Evolutionary conservation across 2,797 vertebrate species (phyloP), one percentile per base, ranked within the genome.

Genomic region (Phoeniculus purpureus): DNA sequence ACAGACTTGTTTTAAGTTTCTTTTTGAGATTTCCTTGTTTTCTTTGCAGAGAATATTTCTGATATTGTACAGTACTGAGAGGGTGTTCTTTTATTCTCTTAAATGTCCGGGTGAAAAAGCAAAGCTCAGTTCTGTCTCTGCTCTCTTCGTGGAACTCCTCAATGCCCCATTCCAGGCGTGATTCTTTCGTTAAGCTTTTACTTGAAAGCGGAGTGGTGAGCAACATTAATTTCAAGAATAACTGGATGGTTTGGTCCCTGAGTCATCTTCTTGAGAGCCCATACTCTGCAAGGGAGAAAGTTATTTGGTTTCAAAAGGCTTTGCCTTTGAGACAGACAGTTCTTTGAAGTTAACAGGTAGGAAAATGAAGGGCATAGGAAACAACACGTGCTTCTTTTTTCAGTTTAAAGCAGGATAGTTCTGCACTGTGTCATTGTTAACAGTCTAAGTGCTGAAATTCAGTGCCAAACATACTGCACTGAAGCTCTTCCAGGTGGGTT

Each of bases 231-330:
- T 98, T 99, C 99, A 99, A 96, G 99, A 99, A 97, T 99, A 99
- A 97, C 99, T 99, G 94, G 99, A 99, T 61, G 99, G 99, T 98
- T 99, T 99, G 98, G 98, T 99, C 98, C 99, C 99, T 92, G 99
- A 99, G 94, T 99, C 99, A 66, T 99, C 99, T 96, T 99, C 99
- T 98, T 99, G 99, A 85, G 99, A 99, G 95, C 99, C 99, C 99
- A 99, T 99, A 97, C 99, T 99, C 99, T 99, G 97, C 67, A 96
- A 94, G 12, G 81, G 56, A 96, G 93, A 85, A 90, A 90, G 64
- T 93, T 74, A 79, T 72, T 65, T 78, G 45, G 76, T 88, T 91
- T 93, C 87, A 95, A 56, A 87, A 86, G 64, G 71, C 68, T 84
- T 87, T 54, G 43, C 56, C 58, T 90, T 88, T 72, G 58, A 86